Percentiles rank a stretch among this genome's conserved stretches.
phyloP scores from a whole-genome alignment of 2,797 vertebrate genomes.

The Zalophus californianus region DNA sequence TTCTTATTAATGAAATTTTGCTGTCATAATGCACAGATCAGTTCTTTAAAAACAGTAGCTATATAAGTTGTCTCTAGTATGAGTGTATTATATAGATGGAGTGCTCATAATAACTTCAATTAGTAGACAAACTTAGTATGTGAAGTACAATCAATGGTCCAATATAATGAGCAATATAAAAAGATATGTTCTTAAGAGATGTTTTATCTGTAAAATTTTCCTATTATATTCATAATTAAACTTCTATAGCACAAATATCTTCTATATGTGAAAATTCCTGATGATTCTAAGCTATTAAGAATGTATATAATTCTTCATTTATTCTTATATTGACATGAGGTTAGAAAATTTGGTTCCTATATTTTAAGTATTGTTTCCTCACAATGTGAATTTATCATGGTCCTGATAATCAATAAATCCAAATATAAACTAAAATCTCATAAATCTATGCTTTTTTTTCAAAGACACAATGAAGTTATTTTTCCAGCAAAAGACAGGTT shows the following conservation, averaged over 20 bases:
- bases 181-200: neutral
- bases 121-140: neutral
- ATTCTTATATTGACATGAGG: neutral
- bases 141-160: neutral
- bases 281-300: conserved; percentile 1
- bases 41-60: neutral
- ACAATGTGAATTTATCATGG: neutral
- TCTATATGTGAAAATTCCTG: neutral
- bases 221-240: neutral
- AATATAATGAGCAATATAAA: neutral
- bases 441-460: neutral
- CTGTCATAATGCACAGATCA: neutral
- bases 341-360: conserved; percentile 9
- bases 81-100: neutral
- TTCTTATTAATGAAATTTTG: neutral
- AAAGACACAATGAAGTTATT: neutral
- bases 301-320: neutral
- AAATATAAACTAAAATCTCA: conserved; percentile 27
- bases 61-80: neutral
- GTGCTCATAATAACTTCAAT: neutral
- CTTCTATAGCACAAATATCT: neutral
- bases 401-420: conserved; percentile 56
- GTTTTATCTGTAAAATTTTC: conserved; percentile 14
- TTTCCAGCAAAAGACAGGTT: neutral
- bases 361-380: neutral